A percentile compares a stretch with the other conserved stretches of the same genome.
Conservation (phyloP, 2,888 invertebrate species). For the Patella ulyssiponensis region DNA sequence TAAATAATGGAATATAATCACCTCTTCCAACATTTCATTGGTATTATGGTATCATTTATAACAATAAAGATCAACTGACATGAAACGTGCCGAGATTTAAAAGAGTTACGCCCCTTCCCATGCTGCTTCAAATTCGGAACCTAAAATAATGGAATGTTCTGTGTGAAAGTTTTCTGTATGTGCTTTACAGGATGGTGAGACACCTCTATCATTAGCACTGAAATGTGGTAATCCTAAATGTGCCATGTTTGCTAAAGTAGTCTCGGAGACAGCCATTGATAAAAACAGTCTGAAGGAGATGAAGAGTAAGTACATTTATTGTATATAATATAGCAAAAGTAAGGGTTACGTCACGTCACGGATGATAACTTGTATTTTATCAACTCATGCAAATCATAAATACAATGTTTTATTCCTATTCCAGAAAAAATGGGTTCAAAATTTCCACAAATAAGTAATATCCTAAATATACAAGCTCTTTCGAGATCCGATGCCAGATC, state of each 20-base stretch:
- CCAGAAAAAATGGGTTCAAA: conserved; percentile 34
- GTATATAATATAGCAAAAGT: too few relatives aligned
- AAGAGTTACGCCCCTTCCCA: too few relatives aligned
- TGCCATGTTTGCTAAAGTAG: conserved; percentile 32
- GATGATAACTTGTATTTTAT: too few relatives aligned
- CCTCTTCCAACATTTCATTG: too few relatives aligned
- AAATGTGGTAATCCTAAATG: conserved; percentile 39
- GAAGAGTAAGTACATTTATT: conserved; percentile 19
- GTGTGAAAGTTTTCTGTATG: not conserved
- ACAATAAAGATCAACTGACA: too few relatives aligned
- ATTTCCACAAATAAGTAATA: conserved; percentile 31
- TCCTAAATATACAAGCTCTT: conserved; percentile 32
- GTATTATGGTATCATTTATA: too few relatives aligned
- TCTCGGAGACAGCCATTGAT: conserved; percentile 27
- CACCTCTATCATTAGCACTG: conserved; percentile 43
- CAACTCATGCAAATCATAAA: too few relatives aligned
- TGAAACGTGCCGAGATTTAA: too few relatives aligned
- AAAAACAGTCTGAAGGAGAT: conserved; percentile 22
- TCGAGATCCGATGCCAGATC: conserved; percentile 21
- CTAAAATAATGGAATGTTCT: too few relatives aligned
- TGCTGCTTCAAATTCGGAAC: too few relatives aligned
- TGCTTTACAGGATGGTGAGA: conserved; percentile 41
- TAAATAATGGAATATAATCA: too few relatives aligned
- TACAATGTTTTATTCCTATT: not conserved
- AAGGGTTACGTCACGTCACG: too few relatives aligned